Conservation (phyloP, 2,113 vertebrate species). For the Xyliphius kryptos region DNA sequence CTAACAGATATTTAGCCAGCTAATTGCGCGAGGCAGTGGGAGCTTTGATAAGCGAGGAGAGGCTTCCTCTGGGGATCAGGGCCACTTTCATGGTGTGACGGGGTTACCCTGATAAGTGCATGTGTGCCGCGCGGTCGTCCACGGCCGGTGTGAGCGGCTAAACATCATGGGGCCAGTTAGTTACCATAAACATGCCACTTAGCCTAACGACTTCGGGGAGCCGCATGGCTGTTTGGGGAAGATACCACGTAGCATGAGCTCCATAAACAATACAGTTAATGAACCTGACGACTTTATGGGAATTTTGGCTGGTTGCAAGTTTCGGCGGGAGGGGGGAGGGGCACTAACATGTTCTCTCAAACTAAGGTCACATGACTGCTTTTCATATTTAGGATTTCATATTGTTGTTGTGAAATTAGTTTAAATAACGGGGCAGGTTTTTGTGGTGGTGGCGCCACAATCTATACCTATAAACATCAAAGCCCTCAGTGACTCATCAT, state of each 20-base stretch:
- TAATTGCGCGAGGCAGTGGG: conserved; percentile 47
- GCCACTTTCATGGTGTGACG: conserved; percentile 47
- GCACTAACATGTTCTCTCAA: no score
- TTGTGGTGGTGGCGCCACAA: no score
- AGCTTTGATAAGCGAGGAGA: conserved; percentile 54
- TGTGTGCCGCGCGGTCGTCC: conserved; percentile 39
- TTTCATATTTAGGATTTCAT: no score
- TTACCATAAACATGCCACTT: conserved; percentile 64
- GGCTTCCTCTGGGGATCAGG: conserved; percentile 44
- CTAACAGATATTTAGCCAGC: conserved; percentile 41
- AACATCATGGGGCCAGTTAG: conserved; percentile 57
- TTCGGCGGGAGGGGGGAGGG: no score
- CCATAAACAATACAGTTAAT: conserved; percentile 42
- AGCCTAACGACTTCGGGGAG: conserved; percentile 58
- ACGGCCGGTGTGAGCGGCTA: conserved; percentile 40
- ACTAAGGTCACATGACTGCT: no score
- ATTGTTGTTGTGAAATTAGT: no score
- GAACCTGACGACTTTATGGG: conserved; percentile 39
- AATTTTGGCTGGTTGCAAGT: background rate
- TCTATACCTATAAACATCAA: no score
- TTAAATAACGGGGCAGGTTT: no score
- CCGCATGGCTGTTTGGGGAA: conserved; percentile 49
- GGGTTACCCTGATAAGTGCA: conserved; percentile 47
- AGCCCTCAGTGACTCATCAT: no score
- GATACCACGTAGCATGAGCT: conserved; percentile 36